phyloP scores from a whole-genome alignment of 2,797 vertebrate genomes.

The Tinamus major region DNA sequence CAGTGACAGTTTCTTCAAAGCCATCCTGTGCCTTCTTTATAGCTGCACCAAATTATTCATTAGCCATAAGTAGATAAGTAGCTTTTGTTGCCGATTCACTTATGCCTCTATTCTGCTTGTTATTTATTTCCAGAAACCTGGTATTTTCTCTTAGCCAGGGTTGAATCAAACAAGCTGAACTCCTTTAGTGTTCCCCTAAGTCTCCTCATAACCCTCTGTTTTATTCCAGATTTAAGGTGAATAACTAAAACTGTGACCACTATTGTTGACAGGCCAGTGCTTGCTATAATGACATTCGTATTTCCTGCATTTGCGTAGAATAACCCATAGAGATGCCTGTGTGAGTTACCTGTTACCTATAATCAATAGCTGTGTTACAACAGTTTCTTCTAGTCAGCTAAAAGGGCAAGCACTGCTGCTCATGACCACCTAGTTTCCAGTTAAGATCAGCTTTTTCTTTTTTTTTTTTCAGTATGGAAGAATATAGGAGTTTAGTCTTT shows the following conservation, averaged over 20 bases:
- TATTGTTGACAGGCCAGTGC: background rate
- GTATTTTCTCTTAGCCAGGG: background rate
- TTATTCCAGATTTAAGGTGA: background rate
- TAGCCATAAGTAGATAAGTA: background rate
- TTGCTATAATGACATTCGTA: background rate
- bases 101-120: background rate
- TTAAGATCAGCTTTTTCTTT: background rate
- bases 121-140: background rate
- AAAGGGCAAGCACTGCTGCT: background rate
- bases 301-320: background rate
- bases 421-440: background rate
- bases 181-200: background rate
- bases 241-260: background rate
- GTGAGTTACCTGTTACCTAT: background rate
- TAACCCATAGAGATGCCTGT: background rate
- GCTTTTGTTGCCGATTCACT: background rate
- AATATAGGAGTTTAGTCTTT: background rate
- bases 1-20: background rate
- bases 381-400: background rate
- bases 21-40: background rate
- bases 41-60: accelerated
- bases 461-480: no score
- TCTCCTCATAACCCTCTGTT: background rate
- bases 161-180: background rate
- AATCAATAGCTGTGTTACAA: background rate